Conservation (phyloP, 2,797 vertebrate genomes). For the Esox lucius region DNA sequence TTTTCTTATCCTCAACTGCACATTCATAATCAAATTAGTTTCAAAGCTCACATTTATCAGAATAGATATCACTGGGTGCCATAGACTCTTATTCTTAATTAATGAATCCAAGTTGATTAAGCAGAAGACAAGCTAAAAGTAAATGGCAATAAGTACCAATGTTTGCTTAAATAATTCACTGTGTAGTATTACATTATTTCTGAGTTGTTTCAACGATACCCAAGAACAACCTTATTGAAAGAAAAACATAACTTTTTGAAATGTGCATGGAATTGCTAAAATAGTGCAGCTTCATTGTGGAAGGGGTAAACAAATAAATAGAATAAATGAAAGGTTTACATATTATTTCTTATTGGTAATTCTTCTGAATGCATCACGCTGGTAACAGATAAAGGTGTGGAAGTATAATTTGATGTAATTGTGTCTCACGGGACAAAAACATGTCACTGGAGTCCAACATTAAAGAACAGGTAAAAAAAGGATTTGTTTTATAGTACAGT, state of each 20-base stretch:
- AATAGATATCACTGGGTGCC: constrained; percentile 32
- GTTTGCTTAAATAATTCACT: constrained; percentile 34
- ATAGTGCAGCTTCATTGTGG: neutral
- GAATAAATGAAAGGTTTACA: constrained; percentile 8
- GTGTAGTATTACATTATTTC: constrained; percentile 22
- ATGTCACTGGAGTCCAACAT: constrained; percentile 11
- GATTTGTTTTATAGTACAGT: neutral
- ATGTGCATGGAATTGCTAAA: neutral
- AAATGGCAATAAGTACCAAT: neutral
- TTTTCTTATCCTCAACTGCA: constrained; percentile 25
- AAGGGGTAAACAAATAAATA: neutral
- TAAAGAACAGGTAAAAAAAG: constrained; percentile 2
- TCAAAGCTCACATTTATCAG: constrained; percentile 49
- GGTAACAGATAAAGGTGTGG: neutral
- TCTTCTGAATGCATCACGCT: constrained; percentile 4
- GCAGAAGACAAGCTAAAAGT: constrained; percentile 36
- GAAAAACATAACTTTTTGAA: constrained; percentile 1
- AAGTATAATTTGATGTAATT: constrained; percentile 7
- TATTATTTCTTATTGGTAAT: constrained; percentile 10
- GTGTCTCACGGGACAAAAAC: constrained; percentile 19
- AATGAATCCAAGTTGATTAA: constrained; percentile 30
- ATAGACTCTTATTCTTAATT: constrained; percentile 37
- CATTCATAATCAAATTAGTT: constrained; percentile 40
- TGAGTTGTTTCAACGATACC: neutral
- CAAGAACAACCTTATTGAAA: neutral